phyloP scores from a whole-genome alignment of 2,113 vertebrate species.

The Chaetorhynchus papuensis region DNA sequence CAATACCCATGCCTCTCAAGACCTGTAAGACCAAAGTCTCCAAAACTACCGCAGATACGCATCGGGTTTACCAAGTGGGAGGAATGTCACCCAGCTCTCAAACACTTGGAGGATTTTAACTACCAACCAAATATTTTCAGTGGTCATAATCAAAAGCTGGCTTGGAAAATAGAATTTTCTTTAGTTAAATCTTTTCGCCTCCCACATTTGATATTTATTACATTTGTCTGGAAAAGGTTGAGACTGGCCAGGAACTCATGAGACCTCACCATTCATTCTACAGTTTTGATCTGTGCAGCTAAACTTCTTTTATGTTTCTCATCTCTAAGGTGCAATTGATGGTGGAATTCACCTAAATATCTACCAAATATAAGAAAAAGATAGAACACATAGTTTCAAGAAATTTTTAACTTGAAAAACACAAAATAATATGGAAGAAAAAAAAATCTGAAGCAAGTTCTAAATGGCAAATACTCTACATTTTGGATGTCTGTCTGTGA shows the following conservation, averaged over 20 bases:
- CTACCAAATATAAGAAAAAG: not conserved
- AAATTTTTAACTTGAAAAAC: not conserved
- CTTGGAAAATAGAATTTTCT: not conserved
- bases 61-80: not conserved
- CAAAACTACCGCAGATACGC: not conserved
- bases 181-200: not conserved
- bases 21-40: rapidly evolving
- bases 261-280: not conserved
- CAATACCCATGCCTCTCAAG: not conserved
- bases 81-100: not conserved
- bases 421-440: not conserved
- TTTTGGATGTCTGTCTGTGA: not conserved
- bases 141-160: not conserved
- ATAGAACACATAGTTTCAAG: not conserved
- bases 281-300: not conserved
- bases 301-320: not conserved
- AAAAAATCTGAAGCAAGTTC: not conserved
- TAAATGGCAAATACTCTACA: not conserved
- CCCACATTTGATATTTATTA: not conserved
- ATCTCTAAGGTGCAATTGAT: not conserved
- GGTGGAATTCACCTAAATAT: not conserved
- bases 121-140: not conserved
- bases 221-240: not conserved
- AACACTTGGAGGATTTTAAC: not conserved
- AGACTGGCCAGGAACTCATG: not conserved